Percentiles rank a stretch among this genome's conserved stretches.
Conservation (phyloP, 2,113 vertebrate species). For the Burhinus oedicnemus region DNA sequence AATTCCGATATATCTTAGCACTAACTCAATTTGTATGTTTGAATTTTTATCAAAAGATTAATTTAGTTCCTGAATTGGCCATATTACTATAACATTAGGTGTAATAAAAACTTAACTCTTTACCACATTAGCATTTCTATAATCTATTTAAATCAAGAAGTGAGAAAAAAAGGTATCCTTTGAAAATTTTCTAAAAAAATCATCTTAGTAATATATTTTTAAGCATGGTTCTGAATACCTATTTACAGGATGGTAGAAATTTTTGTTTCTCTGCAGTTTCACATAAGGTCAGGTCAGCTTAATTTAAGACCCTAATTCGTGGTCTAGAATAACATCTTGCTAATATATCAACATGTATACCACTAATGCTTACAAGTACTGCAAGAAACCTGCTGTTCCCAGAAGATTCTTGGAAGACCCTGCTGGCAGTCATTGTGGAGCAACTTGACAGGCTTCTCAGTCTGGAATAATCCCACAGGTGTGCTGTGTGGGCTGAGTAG, state of each 20-base stretch:
- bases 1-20: not conserved
- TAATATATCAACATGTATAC: not conserved
- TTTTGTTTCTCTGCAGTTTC: not conserved
- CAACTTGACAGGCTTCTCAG: not conserved
- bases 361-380: not conserved
- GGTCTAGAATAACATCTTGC: not conserved
- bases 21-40: not conserved
- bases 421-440: not conserved
- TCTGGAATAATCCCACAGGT: not conserved
- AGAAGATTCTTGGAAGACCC: not conserved
- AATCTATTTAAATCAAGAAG: not conserved
- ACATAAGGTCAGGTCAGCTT: not conserved
- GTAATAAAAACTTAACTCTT: not conserved
- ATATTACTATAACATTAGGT: not conserved
- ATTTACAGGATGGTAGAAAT: not conserved
- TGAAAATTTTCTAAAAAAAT: not conserved
- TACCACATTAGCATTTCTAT: not conserved
- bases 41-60: not conserved
- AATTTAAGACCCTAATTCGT: not conserved
- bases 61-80: not conserved
- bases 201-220: not conserved
- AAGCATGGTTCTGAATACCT: not conserved
- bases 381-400: not conserved
- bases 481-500: not conserved
- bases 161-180: not conserved